phyloP scores from a whole-genome alignment of 2,888 invertebrate genomes.

The Antitype chi region DNA sequence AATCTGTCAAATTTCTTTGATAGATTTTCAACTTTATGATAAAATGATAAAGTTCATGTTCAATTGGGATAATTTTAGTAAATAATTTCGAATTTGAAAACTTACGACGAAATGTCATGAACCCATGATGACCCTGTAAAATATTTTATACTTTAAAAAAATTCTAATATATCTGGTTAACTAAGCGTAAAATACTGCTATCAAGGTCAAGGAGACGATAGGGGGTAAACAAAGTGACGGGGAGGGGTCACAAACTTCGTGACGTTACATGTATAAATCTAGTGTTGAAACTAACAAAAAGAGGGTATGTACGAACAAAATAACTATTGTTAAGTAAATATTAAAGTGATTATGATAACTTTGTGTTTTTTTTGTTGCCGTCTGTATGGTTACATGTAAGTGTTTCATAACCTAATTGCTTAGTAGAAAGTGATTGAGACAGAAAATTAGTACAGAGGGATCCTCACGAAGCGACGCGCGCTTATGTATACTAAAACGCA shows the following conservation, averaged over 20 bases:
- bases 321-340: conserved; percentile 71
- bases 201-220: too few species aligned
- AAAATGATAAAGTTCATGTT: too few species aligned
- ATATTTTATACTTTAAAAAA: too few species aligned
- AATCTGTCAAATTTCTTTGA: too few species aligned
- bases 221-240: background rate
- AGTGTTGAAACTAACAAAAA: background rate
- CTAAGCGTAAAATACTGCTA: conserved; percentile 11
- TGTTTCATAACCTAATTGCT: background rate
- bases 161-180: background rate
- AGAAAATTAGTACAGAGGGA: background rate
- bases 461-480: too few species aligned
- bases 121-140: too few species aligned
- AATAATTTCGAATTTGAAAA: too few species aligned
- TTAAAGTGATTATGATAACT: conserved; percentile 48
- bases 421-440: background rate
- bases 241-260: too few species aligned
- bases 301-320: too few species aligned
- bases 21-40: too few species aligned
- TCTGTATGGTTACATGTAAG: background rate
- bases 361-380: background rate
- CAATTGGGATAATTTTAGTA: too few species aligned
- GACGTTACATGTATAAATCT: background rate
- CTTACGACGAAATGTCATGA: too few species aligned
- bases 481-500: background rate